Percentiles rank a stretch among this genome's conserved stretches.
These are phyloP conservation scores for Sapayoa aenigma DNA, from an alignment of 2,113 vertebrate species.

Conservation along the genomic window DNA sequence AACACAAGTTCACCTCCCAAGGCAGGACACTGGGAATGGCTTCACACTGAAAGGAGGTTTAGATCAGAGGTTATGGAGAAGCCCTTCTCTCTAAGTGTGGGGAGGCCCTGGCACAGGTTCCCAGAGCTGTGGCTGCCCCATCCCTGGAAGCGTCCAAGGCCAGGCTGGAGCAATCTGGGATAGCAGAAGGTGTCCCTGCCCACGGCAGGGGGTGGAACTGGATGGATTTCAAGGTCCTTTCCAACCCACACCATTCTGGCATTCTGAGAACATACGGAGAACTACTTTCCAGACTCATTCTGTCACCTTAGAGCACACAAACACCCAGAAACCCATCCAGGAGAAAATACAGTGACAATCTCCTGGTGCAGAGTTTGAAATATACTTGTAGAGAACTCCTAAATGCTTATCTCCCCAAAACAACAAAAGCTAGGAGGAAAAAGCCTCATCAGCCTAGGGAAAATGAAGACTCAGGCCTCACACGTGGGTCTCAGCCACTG, in stretches of 20 bases:
- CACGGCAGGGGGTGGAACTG: accelerated
- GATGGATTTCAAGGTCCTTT: background rate
- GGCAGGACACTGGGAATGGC: background rate
- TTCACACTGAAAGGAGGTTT: background rate
- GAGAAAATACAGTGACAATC: background rate
- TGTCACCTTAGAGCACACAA: background rate
- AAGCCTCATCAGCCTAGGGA: accelerated
- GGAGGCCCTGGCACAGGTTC: background rate
- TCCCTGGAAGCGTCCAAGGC: background rate
- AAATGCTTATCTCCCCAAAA: background rate
- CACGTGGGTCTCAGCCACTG: background rate
- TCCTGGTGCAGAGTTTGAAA: background rate
- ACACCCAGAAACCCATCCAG: background rate
- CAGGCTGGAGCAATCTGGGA: background rate
- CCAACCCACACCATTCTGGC: background rate
- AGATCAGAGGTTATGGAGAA: background rate
- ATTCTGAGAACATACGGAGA: accelerated
- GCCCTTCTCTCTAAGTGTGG: background rate
- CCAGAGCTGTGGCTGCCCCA: background rate
- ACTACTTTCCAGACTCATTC: background rate
- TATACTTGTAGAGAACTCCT: accelerated
- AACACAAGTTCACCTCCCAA: background rate
- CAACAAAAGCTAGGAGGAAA: accelerated
- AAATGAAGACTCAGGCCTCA: background rate
- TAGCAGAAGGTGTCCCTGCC: no score